Conservation (phyloP, 53 echinoderm and acorn worm species). For the Pentamera pediparva region DNA sequence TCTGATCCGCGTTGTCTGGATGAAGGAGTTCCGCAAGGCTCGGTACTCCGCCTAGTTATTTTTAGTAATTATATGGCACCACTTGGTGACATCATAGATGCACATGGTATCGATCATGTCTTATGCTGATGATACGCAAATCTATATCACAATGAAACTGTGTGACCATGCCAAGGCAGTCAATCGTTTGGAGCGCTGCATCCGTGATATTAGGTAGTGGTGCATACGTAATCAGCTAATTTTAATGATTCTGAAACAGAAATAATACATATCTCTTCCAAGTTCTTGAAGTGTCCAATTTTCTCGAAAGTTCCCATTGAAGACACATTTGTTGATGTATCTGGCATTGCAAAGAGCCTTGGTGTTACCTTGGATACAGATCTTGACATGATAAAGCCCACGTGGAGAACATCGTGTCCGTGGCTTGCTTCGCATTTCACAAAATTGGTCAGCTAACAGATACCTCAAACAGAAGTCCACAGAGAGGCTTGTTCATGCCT, state of each 20-base stretch:
- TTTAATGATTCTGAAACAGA: neutral
- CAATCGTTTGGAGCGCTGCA: neutral
- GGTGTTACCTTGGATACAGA: neutral
- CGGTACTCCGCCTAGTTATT: neutral
- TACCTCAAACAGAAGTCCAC: too few relatives aligned
- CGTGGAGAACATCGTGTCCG: too few relatives aligned
- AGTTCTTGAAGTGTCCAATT: neutral
- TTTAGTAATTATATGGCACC: neutral
- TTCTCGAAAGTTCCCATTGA: neutral
- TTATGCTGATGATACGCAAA: neutral
- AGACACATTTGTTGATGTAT: neutral
- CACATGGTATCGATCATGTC: neutral
- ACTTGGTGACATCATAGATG: neutral
- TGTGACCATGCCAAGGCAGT: neutral
- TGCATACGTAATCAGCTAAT: neutral
- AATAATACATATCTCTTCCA: neutral
- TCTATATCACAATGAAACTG: neutral
- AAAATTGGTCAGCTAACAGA: neutral
- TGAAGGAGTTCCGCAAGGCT: neutral
- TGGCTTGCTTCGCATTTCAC: neutral
- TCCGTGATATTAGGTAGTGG: neutral
- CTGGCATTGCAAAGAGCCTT: neutral
- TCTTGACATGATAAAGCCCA: neutral
- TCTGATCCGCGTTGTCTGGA: neutral
- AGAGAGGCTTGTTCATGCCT: neutral